Conservation (phyloP, 2,113 vertebrate species). For the Melanerpes aurifrons region DNA sequence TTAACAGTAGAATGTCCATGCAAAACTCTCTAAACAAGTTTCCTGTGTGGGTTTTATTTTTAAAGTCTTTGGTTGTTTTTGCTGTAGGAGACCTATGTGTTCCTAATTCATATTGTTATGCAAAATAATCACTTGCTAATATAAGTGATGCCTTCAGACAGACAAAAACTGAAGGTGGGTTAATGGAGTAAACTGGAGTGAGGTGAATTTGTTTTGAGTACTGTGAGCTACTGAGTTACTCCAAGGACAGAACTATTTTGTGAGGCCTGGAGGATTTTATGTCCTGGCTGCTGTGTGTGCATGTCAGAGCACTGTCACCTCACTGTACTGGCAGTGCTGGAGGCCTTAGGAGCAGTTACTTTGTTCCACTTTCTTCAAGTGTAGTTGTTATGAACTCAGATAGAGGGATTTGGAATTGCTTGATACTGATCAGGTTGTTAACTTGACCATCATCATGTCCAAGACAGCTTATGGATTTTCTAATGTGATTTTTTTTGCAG, state of each 20-base stretch:
- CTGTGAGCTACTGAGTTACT: not conserved
- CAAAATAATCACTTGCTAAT: not conserved
- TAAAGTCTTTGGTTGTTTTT: not conserved
- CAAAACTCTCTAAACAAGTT: not conserved
- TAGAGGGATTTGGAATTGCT: not conserved
- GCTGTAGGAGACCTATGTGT: not conserved
- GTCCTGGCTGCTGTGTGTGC: not conserved
- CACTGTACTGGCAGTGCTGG: not conserved
- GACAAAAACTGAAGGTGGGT: not conserved
- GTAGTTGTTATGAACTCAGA: not conserved
- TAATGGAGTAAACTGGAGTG: not conserved
- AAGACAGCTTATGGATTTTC: not conserved
- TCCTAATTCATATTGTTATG: not conserved
- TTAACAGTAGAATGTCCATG: not conserved
- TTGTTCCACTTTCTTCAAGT: not conserved
- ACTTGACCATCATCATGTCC: rapidly evolving
- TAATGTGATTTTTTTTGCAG: not conserved
- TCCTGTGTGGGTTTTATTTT: not conserved
- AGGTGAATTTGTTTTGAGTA: not conserved
- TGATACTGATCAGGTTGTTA: not conserved
- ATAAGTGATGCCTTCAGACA: not conserved
- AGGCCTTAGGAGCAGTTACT: not conserved
- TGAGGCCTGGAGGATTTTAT: not conserved
- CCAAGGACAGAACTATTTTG: not conserved
- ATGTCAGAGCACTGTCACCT: not conserved